phyloP scores from a whole-genome alignment of 2,113 vertebrate species.

The Orcinus orca region DNA sequence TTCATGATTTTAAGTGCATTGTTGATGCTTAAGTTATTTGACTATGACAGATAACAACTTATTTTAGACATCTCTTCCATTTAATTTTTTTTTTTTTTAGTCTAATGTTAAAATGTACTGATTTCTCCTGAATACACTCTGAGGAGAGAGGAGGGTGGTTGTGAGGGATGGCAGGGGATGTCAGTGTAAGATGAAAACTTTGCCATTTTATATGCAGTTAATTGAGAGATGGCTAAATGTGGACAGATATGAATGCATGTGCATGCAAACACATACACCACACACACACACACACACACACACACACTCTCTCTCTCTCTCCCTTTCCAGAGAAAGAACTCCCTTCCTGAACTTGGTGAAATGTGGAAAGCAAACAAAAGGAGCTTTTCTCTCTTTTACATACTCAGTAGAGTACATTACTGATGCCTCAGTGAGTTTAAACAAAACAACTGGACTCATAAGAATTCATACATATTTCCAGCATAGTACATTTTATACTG shows the following conservation, averaged over 20 bases:
- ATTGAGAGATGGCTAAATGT: background rate
- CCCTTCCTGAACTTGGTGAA: background rate
- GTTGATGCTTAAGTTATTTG: slow-evolving; percentile 10
- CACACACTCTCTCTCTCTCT: too few relatives aligned
- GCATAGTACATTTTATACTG: slow-evolving; percentile 41
- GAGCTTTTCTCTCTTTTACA: background rate
- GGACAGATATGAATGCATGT: background rate
- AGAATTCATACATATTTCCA: slow-evolving; percentile 60
- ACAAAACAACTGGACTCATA: slow-evolving; percentile 39
- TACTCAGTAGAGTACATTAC: background rate
- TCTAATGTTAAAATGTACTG: background rate
- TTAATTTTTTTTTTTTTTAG: slow-evolving; percentile 29
- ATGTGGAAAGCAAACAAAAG: background rate
- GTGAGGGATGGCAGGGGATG: background rate
- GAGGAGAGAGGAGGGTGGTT: background rate
- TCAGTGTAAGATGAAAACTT: background rate
- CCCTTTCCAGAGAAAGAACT: background rate
- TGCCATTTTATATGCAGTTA: background rate
- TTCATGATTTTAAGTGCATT: background rate
- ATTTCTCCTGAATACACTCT: background rate
- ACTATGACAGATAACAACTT: background rate
- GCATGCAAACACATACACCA: accelerated
- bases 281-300: background rate
- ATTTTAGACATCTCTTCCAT: background rate
- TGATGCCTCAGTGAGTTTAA: slow-evolving; percentile 42